These are phyloP conservation scores for Unio pictorum DNA, from an alignment of 2,888 invertebrate species.

Conservation along the genomic window DNA sequence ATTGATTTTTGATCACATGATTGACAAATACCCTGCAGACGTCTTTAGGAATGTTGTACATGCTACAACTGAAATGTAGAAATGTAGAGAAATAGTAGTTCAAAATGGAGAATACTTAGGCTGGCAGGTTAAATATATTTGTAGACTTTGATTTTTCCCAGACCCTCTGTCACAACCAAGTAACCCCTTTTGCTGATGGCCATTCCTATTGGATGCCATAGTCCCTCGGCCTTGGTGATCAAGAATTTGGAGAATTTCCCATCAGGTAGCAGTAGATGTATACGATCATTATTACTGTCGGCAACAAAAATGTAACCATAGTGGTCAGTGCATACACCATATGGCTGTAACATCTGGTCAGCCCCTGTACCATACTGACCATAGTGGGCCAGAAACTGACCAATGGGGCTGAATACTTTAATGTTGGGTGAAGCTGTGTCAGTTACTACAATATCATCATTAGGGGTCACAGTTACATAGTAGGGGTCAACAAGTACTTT, in stretches of 20 bases:
- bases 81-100: too few species aligned
- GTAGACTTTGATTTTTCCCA: slow-evolving; percentile 63
- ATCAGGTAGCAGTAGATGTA: slow-evolving; percentile 60
- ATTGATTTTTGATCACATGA: too few species aligned
- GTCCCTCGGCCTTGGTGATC: slow-evolving; percentile 47
- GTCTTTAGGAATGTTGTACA: too few species aligned
- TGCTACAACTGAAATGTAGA: too few species aligned
- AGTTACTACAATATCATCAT: slow-evolving; percentile 61
- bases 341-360: slow-evolving; percentile 61
- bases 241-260: slow-evolving; percentile 57
- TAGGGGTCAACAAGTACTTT: slow-evolving; percentile 63
- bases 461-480: slow-evolving; percentile 57
- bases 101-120: too few species aligned
- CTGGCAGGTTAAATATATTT: slow-evolving; percentile 46
- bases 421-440: slow-evolving; percentile 66
- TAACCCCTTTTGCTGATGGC: slow-evolving; percentile 53
- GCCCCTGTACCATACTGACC: slow-evolving; percentile 56
- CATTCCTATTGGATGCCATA: slow-evolving; percentile 65
- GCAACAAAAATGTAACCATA: slow-evolving; percentile 64
- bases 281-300: slow-evolving; percentile 62
- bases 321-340: slow-evolving; percentile 60
- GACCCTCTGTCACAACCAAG: slow-evolving; percentile 61
- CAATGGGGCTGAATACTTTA: slow-evolving; percentile 55
- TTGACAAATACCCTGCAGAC: too few species aligned
- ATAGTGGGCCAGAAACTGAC: slow-evolving; percentile 49